Evolutionary conservation across 2,113 vertebrate genomes (phyloP), one percentile per base, ranked within the genome.

Genomic region (Damaliscus lunatus): DNA sequence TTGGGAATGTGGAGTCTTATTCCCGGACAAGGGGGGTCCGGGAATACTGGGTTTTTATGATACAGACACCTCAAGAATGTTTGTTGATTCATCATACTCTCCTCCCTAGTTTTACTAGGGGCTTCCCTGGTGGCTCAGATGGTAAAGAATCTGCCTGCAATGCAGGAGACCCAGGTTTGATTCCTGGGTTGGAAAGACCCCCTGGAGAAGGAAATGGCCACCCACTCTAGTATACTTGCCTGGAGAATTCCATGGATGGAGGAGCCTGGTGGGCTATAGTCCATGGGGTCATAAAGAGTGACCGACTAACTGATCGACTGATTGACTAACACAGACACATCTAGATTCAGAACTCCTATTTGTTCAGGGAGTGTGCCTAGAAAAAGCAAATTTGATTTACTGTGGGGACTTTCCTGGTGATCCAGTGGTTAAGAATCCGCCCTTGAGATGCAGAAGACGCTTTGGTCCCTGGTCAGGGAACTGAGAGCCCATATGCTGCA

Each of bases 21-120:
- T 11, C n/a, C 27, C 2, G 0, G 59, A 23, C 19, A 40, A 71
- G 67, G n/a, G 10, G n/a, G 10, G 10, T 36, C 19, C 1, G 0
- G n/a, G 19, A 74, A 23, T 40, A 74, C 19, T 11, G 46, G 7
- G 12, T 33, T 55, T 50, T 40, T 29, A 3, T 31, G 29, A 12
- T 1, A 33, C 14, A 7, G 31, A 13, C 3, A 12, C 15, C 17
- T 40, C 33, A 90, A 6, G 52, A 4, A 1, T 17, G 33, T 17
- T 50, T 43, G 31, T 25, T 59, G 19, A 27, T 36, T 60, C 33
- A 48, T 16, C 33, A 15, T 14, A 8, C 52, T 84, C 82, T 43
- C 23, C 55, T 43, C 27, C n/a, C 21, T 29, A 27, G 59, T 19
- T 71, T 12, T 43, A 52, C 23, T 15, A 15, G 67, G 5, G 15